phyloP scores from a whole-genome alignment of 1,140 invertebrate species.

The Pachypeltis micranthus region DNA sequence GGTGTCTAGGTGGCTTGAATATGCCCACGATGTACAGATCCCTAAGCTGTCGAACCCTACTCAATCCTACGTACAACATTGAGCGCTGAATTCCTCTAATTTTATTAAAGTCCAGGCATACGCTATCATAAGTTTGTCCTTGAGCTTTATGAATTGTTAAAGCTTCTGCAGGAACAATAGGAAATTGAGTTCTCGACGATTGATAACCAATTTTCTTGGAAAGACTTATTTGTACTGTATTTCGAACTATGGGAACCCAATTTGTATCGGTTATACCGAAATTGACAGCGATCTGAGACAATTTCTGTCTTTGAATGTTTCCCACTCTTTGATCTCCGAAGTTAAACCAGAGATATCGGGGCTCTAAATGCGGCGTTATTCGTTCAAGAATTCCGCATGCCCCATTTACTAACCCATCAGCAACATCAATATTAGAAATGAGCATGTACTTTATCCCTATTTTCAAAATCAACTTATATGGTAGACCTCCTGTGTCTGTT shows the following conservation, averaged over 20 bases:
- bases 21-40: neutral
- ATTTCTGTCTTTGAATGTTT: neutral
- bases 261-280: neutral
- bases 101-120: constrained; percentile 13
- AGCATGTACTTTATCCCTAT: constrained; percentile 10
- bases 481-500: neutral
- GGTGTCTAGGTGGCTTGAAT: neutral
- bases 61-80: neutral
- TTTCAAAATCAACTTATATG: neutral
- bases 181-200: neutral
- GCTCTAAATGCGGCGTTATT: neutral
- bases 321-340: neutral
- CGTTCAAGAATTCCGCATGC: neutral
- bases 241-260: neutral
- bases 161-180: constrained; percentile 1
- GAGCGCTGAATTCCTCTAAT: no score
- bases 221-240: neutral
- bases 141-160: constrained; percentile 1
- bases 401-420: constrained; percentile 1
- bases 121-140: neutral
- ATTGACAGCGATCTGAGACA: neutral
- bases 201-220: neutral
- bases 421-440: neutral
- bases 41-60: neutral
- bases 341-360: neutral